Conservation (phyloP, 2,888 invertebrate genomes). For the Drosophila sordidula region DNA sequence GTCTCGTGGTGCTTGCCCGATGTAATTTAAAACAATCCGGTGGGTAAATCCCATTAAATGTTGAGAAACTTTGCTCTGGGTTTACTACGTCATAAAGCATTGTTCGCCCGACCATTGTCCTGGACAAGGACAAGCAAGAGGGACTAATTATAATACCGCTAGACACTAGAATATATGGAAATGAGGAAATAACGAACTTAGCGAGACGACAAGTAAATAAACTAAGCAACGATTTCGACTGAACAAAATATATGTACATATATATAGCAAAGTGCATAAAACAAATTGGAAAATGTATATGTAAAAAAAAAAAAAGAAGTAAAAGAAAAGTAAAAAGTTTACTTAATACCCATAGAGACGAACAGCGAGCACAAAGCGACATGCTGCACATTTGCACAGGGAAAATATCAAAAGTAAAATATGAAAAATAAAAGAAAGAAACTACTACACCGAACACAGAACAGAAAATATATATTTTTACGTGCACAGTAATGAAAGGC, state of each 20-base stretch:
- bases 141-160: constrained; percentile 69
- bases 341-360: constrained; percentile 26
- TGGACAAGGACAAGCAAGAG: constrained; percentile 55
- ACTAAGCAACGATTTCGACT: constrained; percentile 56
- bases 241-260: constrained; percentile 11
- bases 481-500: constrained; percentile 77
- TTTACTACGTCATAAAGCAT: constrained; percentile 49
- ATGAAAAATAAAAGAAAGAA: constrained; percentile 25
- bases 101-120: constrained; percentile 58
- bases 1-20: constrained; percentile 19
- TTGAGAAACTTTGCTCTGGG: constrained; percentile 56
- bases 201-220: constrained; percentile 62
- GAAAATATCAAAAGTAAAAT: constrained; percentile 53
- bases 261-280: neutral
- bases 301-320: neutral
- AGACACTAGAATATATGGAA: constrained; percentile 50
- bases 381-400: constrained; percentile 68
- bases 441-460: constrained; percentile 29
- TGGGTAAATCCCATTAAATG: constrained; percentile 67
- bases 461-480: constrained; percentile 46
- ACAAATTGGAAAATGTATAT: neutral
- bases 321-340: constrained; percentile 3
- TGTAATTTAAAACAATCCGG: constrained; percentile 66
- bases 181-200: constrained; percentile 38
- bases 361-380: constrained; percentile 56